These are phyloP conservation scores for Paragorgia papillata DNA, from an alignment of 92 coral and sea anemone species.

Conservation along the genomic window DNA sequence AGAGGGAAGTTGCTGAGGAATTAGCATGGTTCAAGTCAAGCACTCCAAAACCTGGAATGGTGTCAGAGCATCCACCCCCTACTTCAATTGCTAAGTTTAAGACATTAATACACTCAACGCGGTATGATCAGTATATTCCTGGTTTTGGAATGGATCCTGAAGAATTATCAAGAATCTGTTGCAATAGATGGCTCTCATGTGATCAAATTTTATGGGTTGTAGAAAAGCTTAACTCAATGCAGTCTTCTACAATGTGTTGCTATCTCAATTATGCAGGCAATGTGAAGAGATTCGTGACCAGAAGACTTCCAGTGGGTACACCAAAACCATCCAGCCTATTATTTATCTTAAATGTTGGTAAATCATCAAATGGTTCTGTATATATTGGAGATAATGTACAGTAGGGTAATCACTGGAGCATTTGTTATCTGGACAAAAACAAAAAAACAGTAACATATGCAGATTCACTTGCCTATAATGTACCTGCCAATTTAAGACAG, in stretches of 20 bases:
- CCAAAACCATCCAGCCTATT: slow-evolving; percentile 37
- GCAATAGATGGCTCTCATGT: slow-evolving; percentile 51
- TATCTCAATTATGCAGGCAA: slow-evolving; percentile 26
- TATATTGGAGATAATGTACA: slow-evolving; percentile 21
- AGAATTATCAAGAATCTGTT: slow-evolving; percentile 49
- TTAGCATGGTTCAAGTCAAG: slow-evolving; percentile 48
- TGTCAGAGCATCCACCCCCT: slow-evolving; percentile 51
- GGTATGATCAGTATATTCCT: slow-evolving; percentile 45
- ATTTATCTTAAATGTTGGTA: slow-evolving; percentile 43
- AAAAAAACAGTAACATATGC: slow-evolving; percentile 41
- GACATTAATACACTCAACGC: slow-evolving; percentile 42
- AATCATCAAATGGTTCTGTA: slow-evolving; percentile 31
- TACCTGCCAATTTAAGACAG: slow-evolving; percentile 31
- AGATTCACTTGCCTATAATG: slow-evolving; percentile 51
- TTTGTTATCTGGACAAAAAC: slow-evolving; percentile 36
- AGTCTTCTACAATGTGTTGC: slow-evolving; percentile 41
- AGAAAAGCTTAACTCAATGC: slow-evolving; percentile 39
- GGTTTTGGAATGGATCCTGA: slow-evolving; percentile 37
- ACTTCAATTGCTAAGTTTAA: slow-evolving; percentile 45
- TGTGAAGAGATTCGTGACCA: slow-evolving; percentile 31
- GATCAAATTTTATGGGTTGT: slow-evolving; percentile 46
- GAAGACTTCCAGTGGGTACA: slow-evolving; percentile 4
- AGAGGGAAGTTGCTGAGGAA: slow-evolving; percentile 54
- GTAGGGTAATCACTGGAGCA: slow-evolving; percentile 47
- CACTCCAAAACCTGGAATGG: slow-evolving; percentile 32